A percentile compares a stretch with the other conserved stretches of the same genome.
Evolutionary conservation across 2,113 vertebrate genomes (phyloP).

Genomic region (Scalopus aquaticus): DNA sequence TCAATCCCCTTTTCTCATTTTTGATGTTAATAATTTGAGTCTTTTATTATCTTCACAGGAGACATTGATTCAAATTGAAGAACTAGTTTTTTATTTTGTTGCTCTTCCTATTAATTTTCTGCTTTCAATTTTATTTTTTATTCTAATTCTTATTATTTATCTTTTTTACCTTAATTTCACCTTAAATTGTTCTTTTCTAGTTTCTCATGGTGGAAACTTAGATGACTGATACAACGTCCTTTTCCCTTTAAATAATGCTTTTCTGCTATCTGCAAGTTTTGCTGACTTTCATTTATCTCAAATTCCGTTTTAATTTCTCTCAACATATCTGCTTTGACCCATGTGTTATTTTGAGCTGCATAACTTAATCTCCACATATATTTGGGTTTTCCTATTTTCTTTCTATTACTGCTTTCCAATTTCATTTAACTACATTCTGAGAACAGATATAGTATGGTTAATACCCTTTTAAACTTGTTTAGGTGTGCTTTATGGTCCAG

Average conservation of each 20-base stretch:
- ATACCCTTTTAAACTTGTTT: background rate
- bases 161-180: background rate
- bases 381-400: background rate
- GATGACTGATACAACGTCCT: background rate
- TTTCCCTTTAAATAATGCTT: background rate
- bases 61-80: background rate
- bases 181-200: background rate
- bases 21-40: background rate
- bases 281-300: background rate
- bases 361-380: background rate
- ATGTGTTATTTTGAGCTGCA: background rate
- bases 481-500: background rate
- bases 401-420: background rate
- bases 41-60: background rate
- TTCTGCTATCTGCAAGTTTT: background rate
- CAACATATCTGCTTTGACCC: background rate
- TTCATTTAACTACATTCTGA: background rate
- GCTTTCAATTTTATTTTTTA: no score
- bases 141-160: no score
- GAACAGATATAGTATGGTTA: background rate
- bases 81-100: background rate
- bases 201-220: background rate
- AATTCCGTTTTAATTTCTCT: background rate
- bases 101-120: no score
- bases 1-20: background rate